These are phyloP conservation scores for Pseudolaguvia tuberculata DNA, from an alignment of 2,113 vertebrate species.

Conservation along the genomic window DNA sequence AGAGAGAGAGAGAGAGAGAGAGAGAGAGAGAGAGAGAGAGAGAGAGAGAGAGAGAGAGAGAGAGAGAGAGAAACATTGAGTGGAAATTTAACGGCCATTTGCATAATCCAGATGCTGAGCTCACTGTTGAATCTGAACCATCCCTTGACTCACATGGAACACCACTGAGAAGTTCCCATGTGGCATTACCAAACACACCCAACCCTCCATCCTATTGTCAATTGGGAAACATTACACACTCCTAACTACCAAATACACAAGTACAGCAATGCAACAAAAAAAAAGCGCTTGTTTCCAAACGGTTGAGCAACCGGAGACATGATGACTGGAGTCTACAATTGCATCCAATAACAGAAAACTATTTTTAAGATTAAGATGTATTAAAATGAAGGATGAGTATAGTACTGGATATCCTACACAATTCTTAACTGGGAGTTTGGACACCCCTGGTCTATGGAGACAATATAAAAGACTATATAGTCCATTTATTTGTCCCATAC, in stretches of 20 bases:
- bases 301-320: neutral
- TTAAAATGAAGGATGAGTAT: too few relatives aligned
- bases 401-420: neutral
- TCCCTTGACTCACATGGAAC: constrained; percentile 39
- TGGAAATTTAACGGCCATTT: constrained; percentile 33
- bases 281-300: constrained; percentile 20
- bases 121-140: constrained; percentile 39
- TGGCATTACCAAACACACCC: constrained; percentile 1
- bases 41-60: neutral
- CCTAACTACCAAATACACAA: constrained; percentile 7
- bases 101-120: constrained; percentile 29
- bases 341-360: too few relatives aligned
- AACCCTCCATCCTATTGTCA: constrained; percentile 14
- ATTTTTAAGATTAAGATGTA: too few relatives aligned
- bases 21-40: neutral
- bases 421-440: too few relatives aligned
- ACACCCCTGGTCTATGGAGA: too few relatives aligned
- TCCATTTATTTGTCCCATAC: too few relatives aligned
- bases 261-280: neutral
- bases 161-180: constrained; percentile 10
- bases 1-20: neutral
- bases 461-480: too few relatives aligned
- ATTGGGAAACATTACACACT: neutral
- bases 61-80: neutral
- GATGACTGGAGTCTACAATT: neutral